These are phyloP conservation scores for Siphlonurus alternatus DNA, from an alignment of 2,888 invertebrate species.

Conservation along the genomic window DNA sequence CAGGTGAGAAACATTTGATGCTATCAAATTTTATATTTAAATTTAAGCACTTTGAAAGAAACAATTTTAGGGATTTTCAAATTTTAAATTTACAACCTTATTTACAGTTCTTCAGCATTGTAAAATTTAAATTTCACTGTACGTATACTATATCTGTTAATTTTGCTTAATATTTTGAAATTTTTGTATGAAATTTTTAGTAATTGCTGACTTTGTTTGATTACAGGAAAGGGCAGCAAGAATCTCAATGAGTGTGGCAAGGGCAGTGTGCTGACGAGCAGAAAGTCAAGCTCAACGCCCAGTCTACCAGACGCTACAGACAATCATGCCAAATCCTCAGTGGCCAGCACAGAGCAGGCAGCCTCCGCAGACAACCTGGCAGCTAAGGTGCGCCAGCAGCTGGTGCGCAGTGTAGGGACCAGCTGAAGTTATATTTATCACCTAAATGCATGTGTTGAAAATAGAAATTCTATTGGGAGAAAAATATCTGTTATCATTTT, in stretches of 20 bases:
- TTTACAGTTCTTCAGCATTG: no score
- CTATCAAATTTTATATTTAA: conserved; percentile 6
- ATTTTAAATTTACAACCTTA: conserved; percentile 6
- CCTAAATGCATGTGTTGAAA: neutral
- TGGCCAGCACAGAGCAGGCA: conserved; percentile 90
- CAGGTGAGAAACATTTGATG: conserved; percentile 6
- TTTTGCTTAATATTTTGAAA: no score
- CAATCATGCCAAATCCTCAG: conserved; percentile 41
- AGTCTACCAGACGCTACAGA: conserved; percentile 84
- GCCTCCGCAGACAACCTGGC: conserved; percentile 87
- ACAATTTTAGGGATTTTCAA: neutral
- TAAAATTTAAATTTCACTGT: no score
- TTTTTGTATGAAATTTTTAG: no score
- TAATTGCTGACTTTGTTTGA: no score
- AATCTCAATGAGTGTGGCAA: conserved; percentile 28
- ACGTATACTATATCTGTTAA: no score
- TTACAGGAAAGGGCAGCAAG: conserved; percentile 21
- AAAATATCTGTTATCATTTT: no score
- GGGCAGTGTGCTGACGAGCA: conserved; percentile 47
- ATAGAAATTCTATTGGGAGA: no score
- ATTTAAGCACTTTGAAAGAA: neutral
- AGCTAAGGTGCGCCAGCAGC: conserved; percentile 39
- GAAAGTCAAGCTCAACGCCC: conserved; percentile 91
- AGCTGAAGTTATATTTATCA: conserved; percentile 1
- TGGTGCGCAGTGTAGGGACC: no score